Base-by-base conservation (phyloP, 2,797 vertebrate species). In the Neosilurus hyrtlii region DNA sequence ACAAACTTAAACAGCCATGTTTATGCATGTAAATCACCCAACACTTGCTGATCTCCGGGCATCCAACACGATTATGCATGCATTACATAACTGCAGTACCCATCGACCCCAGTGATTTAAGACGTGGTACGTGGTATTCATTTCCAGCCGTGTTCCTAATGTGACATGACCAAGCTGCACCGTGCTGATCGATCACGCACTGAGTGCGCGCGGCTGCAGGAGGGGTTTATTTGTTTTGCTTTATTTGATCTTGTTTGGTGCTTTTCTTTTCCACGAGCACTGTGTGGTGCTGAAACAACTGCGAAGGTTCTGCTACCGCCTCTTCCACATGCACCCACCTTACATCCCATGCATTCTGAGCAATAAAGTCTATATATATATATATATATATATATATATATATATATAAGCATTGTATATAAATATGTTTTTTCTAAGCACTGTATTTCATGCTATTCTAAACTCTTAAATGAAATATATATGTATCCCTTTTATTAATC, bases 231-330 rank as follows among this genome's bases (percentile, higher is more conserved):
- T 88, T 91, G 16, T 37, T 70, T 14, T 73, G 0, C 54, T 72
- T 43, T 43, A 43, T 43, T 43, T 6, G 2, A 6, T 4, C 4
- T 15, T 57, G 1, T 57, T 16, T 57, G 15, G 12, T 57, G 18
- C 18, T 59, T 59, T 62, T 22, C 4, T 62, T 24, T 90, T 14
- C 22, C 56, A 2, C 89, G 89, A 88, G 61, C 88, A 83, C 92
- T 85, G 86, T 71, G 89, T 90, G 91, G 90, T 92, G 89, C 90
- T 92, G 91, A 91, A 91, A 89, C 91, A 92, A 92, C 91, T 91
- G 91, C 90, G 91, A 89, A 90, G 89, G 26, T 20, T 76, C 61
- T 30, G 6, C 90, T 92, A 90, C 86, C 91, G 81, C 84, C 79
- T 89, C 86, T 86, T 81, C 79, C 84, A 80, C 18, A 15, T 14